A percentile compares a stretch with the other conserved stretches of the same genome.
phyloP scores from a whole-genome alignment of 2,113 vertebrate species.

The Xenopus tropicalis region UCB_Xtro_10.0 CM004449.2:29976001-29976500 shows the following conservation, averaged over 20 bases:
- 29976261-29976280: not conserved
- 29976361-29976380: not conserved
- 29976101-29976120: not conserved
- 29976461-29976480: too few relatives aligned
- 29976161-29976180: not conserved
- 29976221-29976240: not conserved
- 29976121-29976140: not conserved
- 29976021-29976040: too few relatives aligned
- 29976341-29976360: not conserved
- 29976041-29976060: not conserved
- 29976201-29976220: not conserved
- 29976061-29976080: not conserved
- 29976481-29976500: too few relatives aligned
- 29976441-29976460: too few relatives aligned
- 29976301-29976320: not conserved
- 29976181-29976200: not conserved
- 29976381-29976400: not conserved
- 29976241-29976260: not conserved
- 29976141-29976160: not conserved
- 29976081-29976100: not conserved
- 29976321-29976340: not conserved
- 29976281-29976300: slow-evolving; percentile 3
- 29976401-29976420: too few relatives aligned
- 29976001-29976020: too few relatives aligned
- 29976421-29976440: too few relatives aligned